These are phyloP conservation scores for Botia almorhae DNA, from an alignment of 2,797 vertebrate species.

Conservation along the genomic window DNA sequence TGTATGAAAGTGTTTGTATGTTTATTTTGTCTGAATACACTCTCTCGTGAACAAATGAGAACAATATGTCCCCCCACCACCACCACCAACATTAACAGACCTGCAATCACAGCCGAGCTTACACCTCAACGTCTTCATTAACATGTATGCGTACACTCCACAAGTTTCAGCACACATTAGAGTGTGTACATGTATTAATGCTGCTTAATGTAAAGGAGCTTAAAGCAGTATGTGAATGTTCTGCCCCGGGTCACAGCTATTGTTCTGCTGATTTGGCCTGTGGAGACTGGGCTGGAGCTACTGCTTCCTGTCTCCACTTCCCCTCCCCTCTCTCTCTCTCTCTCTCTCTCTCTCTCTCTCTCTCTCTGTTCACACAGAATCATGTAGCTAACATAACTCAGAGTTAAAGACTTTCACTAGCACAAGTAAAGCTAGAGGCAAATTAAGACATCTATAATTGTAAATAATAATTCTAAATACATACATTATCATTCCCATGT, in stretches of 20 bases:
- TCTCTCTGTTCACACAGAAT: conserved; percentile 16
- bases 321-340: conserved; percentile 60
- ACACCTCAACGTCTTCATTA: no score
- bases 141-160: not conserved
- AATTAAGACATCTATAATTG: not conserved
- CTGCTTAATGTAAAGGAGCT: not conserved
- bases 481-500: not conserved
- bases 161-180: not conserved
- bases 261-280: conserved; percentile 79
- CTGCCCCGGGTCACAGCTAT: conserved; percentile 79
- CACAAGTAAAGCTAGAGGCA: not conserved
- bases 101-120: not conserved
- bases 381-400: conserved; percentile 2
- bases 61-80: not conserved
- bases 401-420: no score
- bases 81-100: not conserved
- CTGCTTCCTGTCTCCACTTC: conserved; percentile 81
- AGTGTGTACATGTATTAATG: conserved; percentile 10
- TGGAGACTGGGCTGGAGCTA: conserved; percentile 80
- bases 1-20: conserved; percentile 7
- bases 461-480: not conserved
- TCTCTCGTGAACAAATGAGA: not conserved
- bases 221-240: conserved; percentile 57
- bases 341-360: conserved; percentile 5
- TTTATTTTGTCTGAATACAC: not conserved